Conservation (phyloP, 2,888 invertebrate species). For the Hoplodrina ambigua region DNA sequence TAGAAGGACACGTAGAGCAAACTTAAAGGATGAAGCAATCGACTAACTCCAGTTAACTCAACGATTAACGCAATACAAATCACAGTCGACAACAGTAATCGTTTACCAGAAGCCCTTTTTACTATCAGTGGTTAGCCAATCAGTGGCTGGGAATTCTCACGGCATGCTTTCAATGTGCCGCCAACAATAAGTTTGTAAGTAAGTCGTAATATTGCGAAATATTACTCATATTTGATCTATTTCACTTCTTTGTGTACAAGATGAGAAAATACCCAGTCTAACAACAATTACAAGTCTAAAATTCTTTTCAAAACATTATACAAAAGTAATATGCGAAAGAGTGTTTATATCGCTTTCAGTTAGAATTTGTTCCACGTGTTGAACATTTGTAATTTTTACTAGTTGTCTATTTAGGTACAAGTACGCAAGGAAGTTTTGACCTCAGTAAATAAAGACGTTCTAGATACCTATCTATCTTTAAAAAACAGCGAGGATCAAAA, state of each 20-base stretch:
- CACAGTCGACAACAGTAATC: conserved; percentile 41
- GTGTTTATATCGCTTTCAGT: conserved; percentile 19
- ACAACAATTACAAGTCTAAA: conserved; percentile 27
- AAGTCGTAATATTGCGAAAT: conserved; percentile 51
- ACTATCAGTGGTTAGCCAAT: conserved; percentile 54
- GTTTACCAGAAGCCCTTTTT: conserved; percentile 62
- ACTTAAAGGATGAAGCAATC: conserved; percentile 30
- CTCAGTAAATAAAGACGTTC: conserved; percentile 37
- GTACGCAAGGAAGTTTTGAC: conserved; percentile 46
- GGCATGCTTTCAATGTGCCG: conserved; percentile 54
- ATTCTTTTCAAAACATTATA: conserved; percentile 27
- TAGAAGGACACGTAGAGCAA: not conserved
- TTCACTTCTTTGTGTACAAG: conserved; percentile 54
- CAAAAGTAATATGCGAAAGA: conserved; percentile 21
- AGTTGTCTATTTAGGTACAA: conserved; percentile 13
- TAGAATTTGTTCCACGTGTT: conserved; percentile 2
- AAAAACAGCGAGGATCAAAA: not conserved
- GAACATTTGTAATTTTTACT: conserved; percentile 8
- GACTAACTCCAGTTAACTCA: conserved; percentile 39
- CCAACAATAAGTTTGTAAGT: conserved; percentile 52
- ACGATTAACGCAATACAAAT: conserved; percentile 51
- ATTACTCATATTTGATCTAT: conserved; percentile 58
- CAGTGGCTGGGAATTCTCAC: conserved; percentile 60
- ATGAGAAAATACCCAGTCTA: conserved; percentile 41
- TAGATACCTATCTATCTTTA: conserved; percentile 24